phyloP scores from a whole-genome alignment of 2,888 invertebrate genomes.

The Macrosiphum euphorbiae region DNA sequence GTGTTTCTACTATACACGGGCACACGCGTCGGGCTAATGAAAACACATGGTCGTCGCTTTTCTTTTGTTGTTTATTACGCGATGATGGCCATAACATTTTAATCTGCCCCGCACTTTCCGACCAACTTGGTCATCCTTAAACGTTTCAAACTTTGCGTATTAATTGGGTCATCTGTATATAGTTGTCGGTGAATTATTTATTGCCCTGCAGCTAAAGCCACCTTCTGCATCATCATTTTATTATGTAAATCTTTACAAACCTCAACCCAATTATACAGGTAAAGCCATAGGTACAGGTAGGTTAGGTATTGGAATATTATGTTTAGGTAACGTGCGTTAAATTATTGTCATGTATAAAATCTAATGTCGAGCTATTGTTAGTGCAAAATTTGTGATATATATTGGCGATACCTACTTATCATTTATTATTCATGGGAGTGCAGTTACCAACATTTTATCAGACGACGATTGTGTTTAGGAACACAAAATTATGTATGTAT shows the following conservation, averaged over 20 bases:
- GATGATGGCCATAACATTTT: background rate
- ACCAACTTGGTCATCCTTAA: background rate
- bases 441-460: background rate
- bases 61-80: background rate
- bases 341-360: background rate
- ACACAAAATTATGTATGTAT: background rate
- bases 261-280: slow-evolving; percentile 1
- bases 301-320: background rate
- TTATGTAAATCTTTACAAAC: background rate
- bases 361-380: background rate
- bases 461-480: background rate
- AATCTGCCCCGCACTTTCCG: background rate
- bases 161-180: background rate
- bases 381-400: background rate
- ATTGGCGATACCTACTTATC: background rate
- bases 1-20: background rate
- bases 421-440: background rate
- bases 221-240: background rate
- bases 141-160: background rate
- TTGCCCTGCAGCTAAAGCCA: background rate
- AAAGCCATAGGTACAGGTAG: background rate
- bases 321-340: background rate
- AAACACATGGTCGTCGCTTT: background rate
- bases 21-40: background rate
- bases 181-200: slow-evolving; percentile 15